Conservation (phyloP, 2,797 vertebrate species). For the Vespertilio murinus region DNA sequence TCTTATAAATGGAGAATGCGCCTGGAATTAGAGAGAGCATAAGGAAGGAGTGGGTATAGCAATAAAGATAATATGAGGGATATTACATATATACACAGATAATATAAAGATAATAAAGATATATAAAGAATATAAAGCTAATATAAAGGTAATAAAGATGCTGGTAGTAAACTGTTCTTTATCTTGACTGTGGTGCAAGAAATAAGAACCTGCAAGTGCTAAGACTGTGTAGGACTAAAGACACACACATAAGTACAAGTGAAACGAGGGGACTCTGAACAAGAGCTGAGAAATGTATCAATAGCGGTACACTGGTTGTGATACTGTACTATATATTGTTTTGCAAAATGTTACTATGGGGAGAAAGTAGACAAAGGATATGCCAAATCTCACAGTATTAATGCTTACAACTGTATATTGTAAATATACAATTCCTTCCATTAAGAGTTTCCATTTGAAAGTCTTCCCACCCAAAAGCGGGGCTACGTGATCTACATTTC, state of each 20-base stretch:
- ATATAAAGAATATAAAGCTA: background rate
- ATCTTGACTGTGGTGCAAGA: background rate
- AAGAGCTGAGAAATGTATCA: background rate
- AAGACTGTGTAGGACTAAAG: background rate
- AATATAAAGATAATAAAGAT: background rate
- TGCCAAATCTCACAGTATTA: background rate
- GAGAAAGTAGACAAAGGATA: background rate
- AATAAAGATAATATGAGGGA: background rate
- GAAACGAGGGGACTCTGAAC: background rate
- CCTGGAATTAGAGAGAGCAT: too few species aligned
- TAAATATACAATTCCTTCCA: constrained; percentile 8
- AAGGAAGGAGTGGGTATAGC: too few species aligned
- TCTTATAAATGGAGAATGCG: background rate
- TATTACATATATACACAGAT: too few species aligned
- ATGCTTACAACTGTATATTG: background rate
- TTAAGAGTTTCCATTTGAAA: background rate
- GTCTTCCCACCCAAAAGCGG: background rate
- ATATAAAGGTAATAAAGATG: background rate
- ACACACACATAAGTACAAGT: background rate
- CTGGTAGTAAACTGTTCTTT: background rate
- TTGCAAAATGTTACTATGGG: background rate
- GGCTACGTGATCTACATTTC: background rate
- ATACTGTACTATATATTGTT: background rate
- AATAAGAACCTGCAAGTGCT: background rate
- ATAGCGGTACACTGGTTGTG: background rate